phyloP scores from a whole-genome alignment of 2,888 invertebrate genomes.

The Tuberolachnus salignus region DNA sequence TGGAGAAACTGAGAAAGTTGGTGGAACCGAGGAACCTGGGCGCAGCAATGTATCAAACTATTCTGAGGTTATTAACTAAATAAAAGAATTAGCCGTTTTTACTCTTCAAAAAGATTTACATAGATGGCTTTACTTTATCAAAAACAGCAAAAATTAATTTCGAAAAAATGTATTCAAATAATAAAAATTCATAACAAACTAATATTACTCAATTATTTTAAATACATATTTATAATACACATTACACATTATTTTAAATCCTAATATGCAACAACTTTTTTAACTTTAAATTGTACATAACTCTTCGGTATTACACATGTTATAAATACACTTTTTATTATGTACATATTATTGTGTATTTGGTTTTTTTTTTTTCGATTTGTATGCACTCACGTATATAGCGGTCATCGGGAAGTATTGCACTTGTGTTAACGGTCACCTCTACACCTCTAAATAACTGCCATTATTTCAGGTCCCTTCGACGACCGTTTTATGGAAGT shows the following conservation, averaged over 20 bases:
- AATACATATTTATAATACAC: background rate
- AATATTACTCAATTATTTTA: background rate
- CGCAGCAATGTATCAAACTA: too few relatives aligned
- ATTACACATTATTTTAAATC: too few relatives aligned
- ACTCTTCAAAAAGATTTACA: background rate
- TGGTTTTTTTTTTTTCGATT: background rate
- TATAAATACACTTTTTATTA: background rate
- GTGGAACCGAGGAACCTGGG: too few relatives aligned
- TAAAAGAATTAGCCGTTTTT: too few relatives aligned
- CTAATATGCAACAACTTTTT: too few relatives aligned
- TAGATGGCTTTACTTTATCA: background rate
- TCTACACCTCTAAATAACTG: too few relatives aligned
- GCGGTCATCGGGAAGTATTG: background rate
- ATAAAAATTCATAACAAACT: constrained; percentile 4
- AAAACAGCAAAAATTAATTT: constrained; percentile 4
- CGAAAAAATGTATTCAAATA: background rate
- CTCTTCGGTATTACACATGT: background rate
- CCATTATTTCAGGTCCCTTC: too few relatives aligned
- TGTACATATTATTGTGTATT: background rate
- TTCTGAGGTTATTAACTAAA: too few relatives aligned
- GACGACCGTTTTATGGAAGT: too few relatives aligned
- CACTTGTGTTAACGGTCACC: background rate
- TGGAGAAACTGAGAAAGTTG: too few relatives aligned
- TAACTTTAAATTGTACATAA: background rate
- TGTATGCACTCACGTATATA: background rate